Percentiles rank a stretch among this genome's conserved stretches.
phyloP scores from a whole-genome alignment of 2,888 invertebrate species.

The Psylliodes chrysocephalus region DNA sequence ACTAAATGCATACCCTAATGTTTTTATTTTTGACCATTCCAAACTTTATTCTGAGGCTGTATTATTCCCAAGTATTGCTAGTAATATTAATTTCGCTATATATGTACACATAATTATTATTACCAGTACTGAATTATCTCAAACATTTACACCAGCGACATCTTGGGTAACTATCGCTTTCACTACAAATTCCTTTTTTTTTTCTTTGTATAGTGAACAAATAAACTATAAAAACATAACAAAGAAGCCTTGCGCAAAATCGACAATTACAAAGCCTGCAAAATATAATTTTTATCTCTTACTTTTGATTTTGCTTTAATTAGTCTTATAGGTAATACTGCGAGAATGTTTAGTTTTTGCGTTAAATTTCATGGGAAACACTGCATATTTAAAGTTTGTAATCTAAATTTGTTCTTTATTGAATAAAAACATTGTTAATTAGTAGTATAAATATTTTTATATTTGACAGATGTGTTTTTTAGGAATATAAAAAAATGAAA shows the following conservation, averaged over 20 bases:
- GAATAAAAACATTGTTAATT: too few species aligned
- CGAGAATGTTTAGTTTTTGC: too few species aligned
- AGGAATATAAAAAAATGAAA: background rate
- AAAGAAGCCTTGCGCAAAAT: conserved; percentile 37
- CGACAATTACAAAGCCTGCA: conserved; percentile 27
- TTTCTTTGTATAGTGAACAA: conserved; percentile 22
- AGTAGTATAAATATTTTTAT: too few species aligned
- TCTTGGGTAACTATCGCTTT: conserved; percentile 5
- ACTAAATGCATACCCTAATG: too few species aligned
- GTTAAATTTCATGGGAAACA: too few species aligned
- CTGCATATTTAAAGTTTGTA: too few species aligned
- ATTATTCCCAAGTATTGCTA: background rate
- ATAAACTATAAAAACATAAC: conserved; percentile 39
- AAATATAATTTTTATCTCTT: conserved; percentile 9
- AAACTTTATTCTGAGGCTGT: background rate
- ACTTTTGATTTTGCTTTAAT: background rate
- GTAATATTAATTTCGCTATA: too few species aligned
- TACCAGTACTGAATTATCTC: too few species aligned
- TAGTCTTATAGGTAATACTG: conserved; percentile 8
- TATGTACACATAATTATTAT: too few species aligned
- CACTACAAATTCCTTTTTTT: background rate
- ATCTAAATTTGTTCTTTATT: too few species aligned
- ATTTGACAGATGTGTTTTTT: too few species aligned
- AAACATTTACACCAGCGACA: background rate
- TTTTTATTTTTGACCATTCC: too few species aligned